Percentiles rank a stretch among this genome's conserved stretches.
These are phyloP conservation scores for Dascillus cervinus DNA, from an alignment of 2,888 invertebrate species.

Conservation along the genomic window DNA sequence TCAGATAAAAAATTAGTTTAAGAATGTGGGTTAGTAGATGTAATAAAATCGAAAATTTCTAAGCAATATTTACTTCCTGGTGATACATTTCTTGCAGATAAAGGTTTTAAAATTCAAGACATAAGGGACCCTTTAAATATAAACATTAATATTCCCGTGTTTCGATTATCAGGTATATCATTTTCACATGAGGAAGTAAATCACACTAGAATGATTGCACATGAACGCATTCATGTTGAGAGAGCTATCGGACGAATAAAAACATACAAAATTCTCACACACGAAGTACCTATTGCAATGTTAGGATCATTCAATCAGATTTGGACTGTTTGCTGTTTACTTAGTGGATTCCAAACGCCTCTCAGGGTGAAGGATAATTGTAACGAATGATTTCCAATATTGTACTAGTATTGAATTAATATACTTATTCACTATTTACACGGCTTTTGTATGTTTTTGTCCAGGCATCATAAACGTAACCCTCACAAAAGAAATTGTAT, in stretches of 20 bases:
- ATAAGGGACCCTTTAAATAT: constrained; percentile 2
- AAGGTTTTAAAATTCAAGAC: background rate
- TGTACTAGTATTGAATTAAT: too few relatives aligned
- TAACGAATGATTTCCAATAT: too few relatives aligned
- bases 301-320: constrained; percentile 1
- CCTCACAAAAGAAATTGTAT: too few relatives aligned
- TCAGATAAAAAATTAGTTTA: constrained; percentile 1
- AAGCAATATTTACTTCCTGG: background rate
- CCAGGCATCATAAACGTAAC: too few relatives aligned
- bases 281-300: too few relatives aligned
- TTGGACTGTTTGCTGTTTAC: constrained; percentile 3
- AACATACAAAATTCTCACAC: background rate
- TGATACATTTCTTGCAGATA: constrained; percentile 1
- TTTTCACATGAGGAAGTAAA: too few relatives aligned
- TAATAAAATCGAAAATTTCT: background rate
- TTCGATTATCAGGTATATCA: background rate
- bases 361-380: too few relatives aligned
- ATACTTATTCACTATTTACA: too few relatives aligned
- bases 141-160: constrained; percentile 1
- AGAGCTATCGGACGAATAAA: constrained; percentile 3
- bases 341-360: too few relatives aligned
- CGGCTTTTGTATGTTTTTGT: too few relatives aligned
- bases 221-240: constrained; percentile 2
- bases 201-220: constrained; percentile 1
- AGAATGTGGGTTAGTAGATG: constrained; percentile 1